A percentile compares a stretch with the other conserved stretches of the same genome.
Evolutionary conservation across 2,888 invertebrate species (phyloP).

Genomic region (Drosophila pseudotalamancana): DNA sequence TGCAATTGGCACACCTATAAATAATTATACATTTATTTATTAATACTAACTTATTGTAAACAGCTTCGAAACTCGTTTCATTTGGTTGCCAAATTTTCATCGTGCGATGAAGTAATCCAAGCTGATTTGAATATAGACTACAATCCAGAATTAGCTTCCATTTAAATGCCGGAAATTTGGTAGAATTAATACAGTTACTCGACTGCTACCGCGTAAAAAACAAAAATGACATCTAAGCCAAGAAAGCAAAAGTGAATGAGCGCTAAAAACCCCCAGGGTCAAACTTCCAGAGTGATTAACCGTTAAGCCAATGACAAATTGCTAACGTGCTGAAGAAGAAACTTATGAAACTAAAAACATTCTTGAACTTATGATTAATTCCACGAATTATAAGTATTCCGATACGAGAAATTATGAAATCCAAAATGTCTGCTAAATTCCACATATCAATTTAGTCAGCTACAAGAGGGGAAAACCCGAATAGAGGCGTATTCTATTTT

Average conservation of each 20-base stretch:
- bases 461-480: slow-evolving; percentile 14
- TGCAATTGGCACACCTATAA: slow-evolving; percentile 8
- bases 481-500: slow-evolving; percentile 24
- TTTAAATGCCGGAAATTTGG: slow-evolving; percentile 67
- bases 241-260: slow-evolving; percentile 53
- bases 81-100: slow-evolving; percentile 17
- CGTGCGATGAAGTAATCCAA: slow-evolving; percentile 65
- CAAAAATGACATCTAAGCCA: slow-evolving; percentile 25
- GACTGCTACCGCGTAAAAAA: slow-evolving; percentile 14
- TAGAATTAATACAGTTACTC: slow-evolving; percentile 42
- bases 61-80: slow-evolving; percentile 53
- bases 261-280: slow-evolving; percentile 34
- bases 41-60: slow-evolving; percentile 29
- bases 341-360: background rate
- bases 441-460: background rate
- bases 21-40: slow-evolving; percentile 16
- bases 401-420: slow-evolving; percentile 6
- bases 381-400: slow-evolving; percentile 2
- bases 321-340: slow-evolving; percentile 5
- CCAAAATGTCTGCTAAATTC: slow-evolving; percentile 1
- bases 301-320: slow-evolving; percentile 37
- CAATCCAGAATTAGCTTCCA: slow-evolving; percentile 40
- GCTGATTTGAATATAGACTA: slow-evolving; percentile 42
- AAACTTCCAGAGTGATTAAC: slow-evolving; percentile 44
- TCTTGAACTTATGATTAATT: slow-evolving; percentile 17